Evolutionary conservation across 1,140 invertebrate species (phyloP), one percentile per base, ranked within the genome.

Genomic region (Drosophila grimshawi): DNA sequence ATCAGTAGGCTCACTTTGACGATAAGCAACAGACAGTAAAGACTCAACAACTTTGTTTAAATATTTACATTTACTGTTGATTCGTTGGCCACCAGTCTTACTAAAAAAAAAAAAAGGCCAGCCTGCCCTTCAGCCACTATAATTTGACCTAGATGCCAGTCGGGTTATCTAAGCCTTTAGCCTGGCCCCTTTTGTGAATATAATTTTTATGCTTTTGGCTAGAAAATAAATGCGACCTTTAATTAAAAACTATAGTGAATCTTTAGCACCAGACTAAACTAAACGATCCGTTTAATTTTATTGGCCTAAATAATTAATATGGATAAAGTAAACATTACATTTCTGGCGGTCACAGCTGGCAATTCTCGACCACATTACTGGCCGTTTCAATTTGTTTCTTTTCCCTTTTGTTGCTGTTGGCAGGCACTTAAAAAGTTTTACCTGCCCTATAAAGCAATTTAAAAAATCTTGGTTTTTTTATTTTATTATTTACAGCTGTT

Each of bases 241-340:
- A 76, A 79, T 76, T 76, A 60, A 73, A 76, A 59, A 60, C 46
- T 65, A 76, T 80, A 67, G 39, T n/a, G n/a, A 10, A 41, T 67
- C 67, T 43, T 52, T 67, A 55, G 45, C 32, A 55, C 81, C 30
- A 43, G 80, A 63, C 76, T 75, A 62, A 65, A 67, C 53, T 75
- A 79, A 86, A 76, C 70, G 64, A 75, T 64, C 66, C 70, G 70
- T 61, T 76, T 72, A 68, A 80, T 88, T 88, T 86, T 73, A 86
- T 88, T 82, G 82, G 68, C 83, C 76, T 57, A 75, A 77, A 83
- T 80, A 88, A 76, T 88, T 67, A 83, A 82, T 82, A 77, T 82
- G 61, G 67, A 78, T 76, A 63, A 70, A 59, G 11, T 81, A 67
- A 78, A 86, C 69, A 66, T 49, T 41, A 41, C 52, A 41, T 39